A percentile compares a stretch with the other conserved stretches of the same genome.
These are phyloP conservation scores for Pseudochaenichthys georgianus DNA, from an alignment of 2,797 vertebrate genomes.

Conservation along the genomic window DNA sequence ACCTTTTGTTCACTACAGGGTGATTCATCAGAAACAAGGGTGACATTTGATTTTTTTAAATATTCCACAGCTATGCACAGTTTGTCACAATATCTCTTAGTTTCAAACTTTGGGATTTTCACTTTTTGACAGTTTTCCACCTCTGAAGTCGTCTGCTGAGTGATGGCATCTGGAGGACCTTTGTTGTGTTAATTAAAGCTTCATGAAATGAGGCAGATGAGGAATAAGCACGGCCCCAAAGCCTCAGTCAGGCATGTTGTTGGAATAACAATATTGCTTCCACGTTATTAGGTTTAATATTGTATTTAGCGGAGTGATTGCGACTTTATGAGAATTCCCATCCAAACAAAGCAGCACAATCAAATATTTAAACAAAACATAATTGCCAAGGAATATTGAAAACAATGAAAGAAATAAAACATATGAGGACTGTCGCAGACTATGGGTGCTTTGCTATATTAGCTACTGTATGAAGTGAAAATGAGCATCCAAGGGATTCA, in stretches of 20 bases:
- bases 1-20: slow-evolving; percentile 23
- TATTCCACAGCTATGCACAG: neutral
- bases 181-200: slow-evolving; percentile 56
- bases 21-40: slow-evolving; percentile 12
- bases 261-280: slow-evolving; percentile 50
- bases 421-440: slow-evolving; percentile 9
- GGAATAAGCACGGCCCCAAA: slow-evolving; percentile 24
- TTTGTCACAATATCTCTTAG: neutral
- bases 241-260: slow-evolving; percentile 35
- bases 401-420: slow-evolving; percentile 12
- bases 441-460: slow-evolving; percentile 44
- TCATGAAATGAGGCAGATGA: slow-evolving; percentile 42
- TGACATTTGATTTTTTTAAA: neutral
- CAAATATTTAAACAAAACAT: slow-evolving; percentile 31
- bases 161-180: slow-evolving; percentile 42
- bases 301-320: slow-evolving; percentile 25
- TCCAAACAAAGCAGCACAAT: slow-evolving; percentile 32
- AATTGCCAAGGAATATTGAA: slow-evolving; percentile 10
- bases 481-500: slow-evolving; percentile 63
- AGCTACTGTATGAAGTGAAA: slow-evolving; percentile 62
- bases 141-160: slow-evolving; percentile 18
- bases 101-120: neutral
- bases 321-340: slow-evolving; percentile 31
- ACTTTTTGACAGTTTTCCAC: slow-evolving; percentile 14
- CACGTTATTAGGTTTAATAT: slow-evolving; percentile 56